These are phyloP conservation scores for Temnothorax rugatulus DNA, from an alignment of 2,888 invertebrate species.

Conservation along the genomic window DNA sequence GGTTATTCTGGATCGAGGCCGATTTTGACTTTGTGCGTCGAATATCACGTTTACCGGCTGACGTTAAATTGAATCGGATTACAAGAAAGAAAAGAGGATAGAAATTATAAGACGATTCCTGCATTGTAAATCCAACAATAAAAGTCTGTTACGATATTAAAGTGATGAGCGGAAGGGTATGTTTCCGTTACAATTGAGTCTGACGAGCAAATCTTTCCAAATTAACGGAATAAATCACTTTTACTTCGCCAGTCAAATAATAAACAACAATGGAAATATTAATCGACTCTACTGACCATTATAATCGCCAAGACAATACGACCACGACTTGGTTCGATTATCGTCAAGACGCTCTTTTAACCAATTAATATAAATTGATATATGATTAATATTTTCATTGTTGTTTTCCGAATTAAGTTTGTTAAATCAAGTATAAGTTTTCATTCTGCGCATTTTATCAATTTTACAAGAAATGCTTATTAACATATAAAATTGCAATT, in stretches of 20 bases:
- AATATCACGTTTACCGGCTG: slow-evolving; percentile 66
- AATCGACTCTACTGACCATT: too few species aligned
- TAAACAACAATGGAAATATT: too few species aligned
- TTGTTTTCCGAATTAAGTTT: too few species aligned
- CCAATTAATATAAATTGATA: too few species aligned
- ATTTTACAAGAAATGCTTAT: background rate
- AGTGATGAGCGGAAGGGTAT: background rate
- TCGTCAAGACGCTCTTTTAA: too few species aligned
- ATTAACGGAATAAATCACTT: too few species aligned
- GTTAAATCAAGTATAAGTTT: background rate
- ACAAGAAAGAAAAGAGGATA: slow-evolving; percentile 2
- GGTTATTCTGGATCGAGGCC: slow-evolving; percentile 74
- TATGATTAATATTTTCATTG: too few species aligned
- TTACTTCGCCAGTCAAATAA: too few species aligned
- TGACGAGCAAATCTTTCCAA: background rate
- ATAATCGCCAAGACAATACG: too few species aligned
- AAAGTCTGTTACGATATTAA: background rate
- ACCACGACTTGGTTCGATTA: too few species aligned
- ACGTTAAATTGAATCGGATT: slow-evolving; percentile 71
- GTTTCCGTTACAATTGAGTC: background rate
- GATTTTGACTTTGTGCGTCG: slow-evolving; percentile 51
- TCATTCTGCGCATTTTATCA: background rate
- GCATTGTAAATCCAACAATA: slow-evolving; percentile 15
- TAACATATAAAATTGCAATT: background rate
- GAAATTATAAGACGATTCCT: slow-evolving; percentile 41